phyloP scores from a whole-genome alignment of 2,797 vertebrate genomes.

The Cuniculus paca region DNA sequence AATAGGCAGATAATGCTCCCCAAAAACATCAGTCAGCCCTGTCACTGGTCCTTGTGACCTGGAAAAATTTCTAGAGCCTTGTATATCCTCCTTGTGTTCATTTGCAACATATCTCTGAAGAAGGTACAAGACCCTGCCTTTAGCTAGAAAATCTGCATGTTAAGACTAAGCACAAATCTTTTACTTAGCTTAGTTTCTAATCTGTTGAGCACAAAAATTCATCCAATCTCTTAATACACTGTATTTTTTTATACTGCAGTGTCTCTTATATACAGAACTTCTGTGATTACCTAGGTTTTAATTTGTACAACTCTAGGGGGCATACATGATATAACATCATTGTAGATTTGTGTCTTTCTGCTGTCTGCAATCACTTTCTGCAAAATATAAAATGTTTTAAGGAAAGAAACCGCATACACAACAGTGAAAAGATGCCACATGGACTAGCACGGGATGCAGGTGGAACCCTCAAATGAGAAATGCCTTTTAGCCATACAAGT shows the following conservation, averaged over 20 bases:
- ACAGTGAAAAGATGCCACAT: neutral
- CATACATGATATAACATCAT: neutral
- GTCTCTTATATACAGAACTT: neutral
- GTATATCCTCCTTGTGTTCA: neutral
- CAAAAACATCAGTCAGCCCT: too few relatives aligned
- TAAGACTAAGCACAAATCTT: neutral
- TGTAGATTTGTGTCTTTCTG: neutral
- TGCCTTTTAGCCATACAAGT: neutral
- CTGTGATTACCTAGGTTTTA: neutral
- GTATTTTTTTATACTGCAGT: fast-evolving
- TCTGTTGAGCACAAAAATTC: neutral
- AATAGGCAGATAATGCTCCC: neutral
- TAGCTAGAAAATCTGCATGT: neutral
- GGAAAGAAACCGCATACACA: neutral
- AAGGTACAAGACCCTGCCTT: neutral
- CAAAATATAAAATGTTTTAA: neutral
- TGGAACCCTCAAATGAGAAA: neutral
- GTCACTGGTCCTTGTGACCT: neutral
- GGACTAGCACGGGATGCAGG: neutral
- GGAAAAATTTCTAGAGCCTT: neutral
- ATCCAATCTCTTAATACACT: neutral
- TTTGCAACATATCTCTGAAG: neutral
- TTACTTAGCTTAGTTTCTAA: neutral
- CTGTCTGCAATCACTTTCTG: neutral
- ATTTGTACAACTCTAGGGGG: neutral